Base-by-base conservation (phyloP, 2,113 vertebrate genomes). In the Dendrocopos noguchii region DNA sequence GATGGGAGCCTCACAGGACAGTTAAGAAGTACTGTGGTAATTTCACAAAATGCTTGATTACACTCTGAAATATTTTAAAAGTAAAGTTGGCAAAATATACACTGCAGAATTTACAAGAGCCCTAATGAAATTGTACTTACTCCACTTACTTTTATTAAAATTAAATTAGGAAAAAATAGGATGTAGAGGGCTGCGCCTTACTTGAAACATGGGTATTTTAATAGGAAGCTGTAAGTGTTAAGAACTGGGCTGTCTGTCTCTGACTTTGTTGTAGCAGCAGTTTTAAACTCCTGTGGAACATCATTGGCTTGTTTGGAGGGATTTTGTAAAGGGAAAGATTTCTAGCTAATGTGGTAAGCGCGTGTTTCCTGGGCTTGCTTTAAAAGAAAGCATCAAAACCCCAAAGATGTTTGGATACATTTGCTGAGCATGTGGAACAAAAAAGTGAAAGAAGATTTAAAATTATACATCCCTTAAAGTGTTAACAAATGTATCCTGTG, bases 1-100 rank as follows among this genome's bases (percentile, higher is more conserved):
- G 98, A 97, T 96, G 95, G 95, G 95, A 94, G 91, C 95, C 97
- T 97, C 97, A 71, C 95, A 97, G 96, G 95, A 98, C 73, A 86
- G 82, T 82, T 90, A 92, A 95, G 96, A 90, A 95, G 80, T 85
- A 63, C 72, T 0, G 0, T 13, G 55, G 91, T 77, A 90, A 95
- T 97, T 93, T 96, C 50, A 20, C 94, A 94, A 91, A 96, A 89
- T 3, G 70, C 87, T 95, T 94, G 83, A 68, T 71, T 88, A 39
- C 74, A 6, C 81, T 70, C 74, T 53, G 84, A 80, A 95, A 92
- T 78, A 81, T 94, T 96, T 93, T 66, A 64, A 86, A 92, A 95
- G 75, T 72, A 67, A 94, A 90, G 88, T 94, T 96, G 92, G 67
- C 78, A 85, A 89, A 92, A 96, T 52, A 87, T 72, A 47, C 34